Base-by-base conservation (phyloP, 2,113 vertebrate species). In the Ceyx cyanopectus region DNA sequence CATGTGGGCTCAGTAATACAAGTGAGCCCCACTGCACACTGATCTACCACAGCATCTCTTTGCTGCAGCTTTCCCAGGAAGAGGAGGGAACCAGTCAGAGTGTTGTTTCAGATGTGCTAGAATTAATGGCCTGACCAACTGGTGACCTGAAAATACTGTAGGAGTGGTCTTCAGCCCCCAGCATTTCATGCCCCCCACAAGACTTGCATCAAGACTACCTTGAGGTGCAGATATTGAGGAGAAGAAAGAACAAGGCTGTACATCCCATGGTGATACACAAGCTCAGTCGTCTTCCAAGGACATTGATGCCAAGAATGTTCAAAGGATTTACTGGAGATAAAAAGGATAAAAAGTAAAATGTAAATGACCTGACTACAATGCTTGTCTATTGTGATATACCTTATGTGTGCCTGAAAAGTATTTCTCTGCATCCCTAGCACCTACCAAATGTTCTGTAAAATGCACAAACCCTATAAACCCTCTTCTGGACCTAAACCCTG, bases 161-260 rank as follows among this genome's bases (percentile, higher is more conserved):
- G 10, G 11, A 61, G 18, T 48, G 32, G 13, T 21, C 10, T 43
- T 58, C 53, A 68, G 37, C 43, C 63, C 41, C 8, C 46, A 37
- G 56, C 60, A 22, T 1, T 54, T n/a, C 27, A 6, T 12, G 3
- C 7, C 7, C 20, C 54, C 1, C 0, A 41, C 21, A 73, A 21
- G 10, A 46, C 46, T 20, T 3, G 0, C 5, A 9, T 62, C 4
- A 19, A 63, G 70, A 72, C 73, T 98, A 99, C 99, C 98, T 99
- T 0, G 98, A 98, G 30, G 98, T 98, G 95, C 99, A 99, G 95
- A 99, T 95, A 63, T 98, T 99, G 51, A 99, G 92, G 74, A 99
- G 96, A 87, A 99, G 98, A 93, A 99, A 99, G 78, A 99, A 98
- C 0, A 99, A 7, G 3, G 98, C 99, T 0, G 98, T 97, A 45